Evolutionary conservation across 2,113 vertebrate species (phyloP).

Genomic region (Phrynocephalus versicolor): DNA sequence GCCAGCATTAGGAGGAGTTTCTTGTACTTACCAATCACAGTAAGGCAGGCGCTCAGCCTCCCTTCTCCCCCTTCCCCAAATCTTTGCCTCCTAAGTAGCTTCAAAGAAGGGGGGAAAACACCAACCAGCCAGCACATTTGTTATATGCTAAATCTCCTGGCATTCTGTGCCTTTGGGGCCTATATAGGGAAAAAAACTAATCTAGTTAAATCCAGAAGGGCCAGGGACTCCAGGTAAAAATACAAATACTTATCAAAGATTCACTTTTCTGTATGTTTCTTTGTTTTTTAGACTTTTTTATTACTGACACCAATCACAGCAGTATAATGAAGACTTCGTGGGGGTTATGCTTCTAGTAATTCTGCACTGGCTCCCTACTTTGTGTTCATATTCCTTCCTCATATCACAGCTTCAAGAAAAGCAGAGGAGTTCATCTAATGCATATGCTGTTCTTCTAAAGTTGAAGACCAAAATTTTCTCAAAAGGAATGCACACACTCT

Average conservation of each 20-base stretch:
- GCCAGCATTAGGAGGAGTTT: conserved; percentile 37
- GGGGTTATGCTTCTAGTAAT: background rate
- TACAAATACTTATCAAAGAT: background rate
- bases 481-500: background rate
- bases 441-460: background rate
- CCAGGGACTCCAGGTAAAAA: background rate
- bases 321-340: background rate
- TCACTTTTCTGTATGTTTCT: background rate
- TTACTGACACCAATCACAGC: background rate
- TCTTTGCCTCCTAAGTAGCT: background rate
- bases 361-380: background rate
- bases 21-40: conserved; percentile 35
- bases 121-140: no score
- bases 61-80: conserved; percentile 9
- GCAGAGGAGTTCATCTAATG: no score
- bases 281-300: background rate
- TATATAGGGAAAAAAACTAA: no score
- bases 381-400: background rate
- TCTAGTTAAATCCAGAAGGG: background rate
- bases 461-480: background rate
- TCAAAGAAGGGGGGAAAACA: background rate
- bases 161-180: background rate
- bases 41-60: background rate
- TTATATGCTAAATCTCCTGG: background rate
- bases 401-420: background rate